Base-by-base conservation (phyloP, 2,797 vertebrate genomes). In the Pteronotus mesoamericanus region DNA sequence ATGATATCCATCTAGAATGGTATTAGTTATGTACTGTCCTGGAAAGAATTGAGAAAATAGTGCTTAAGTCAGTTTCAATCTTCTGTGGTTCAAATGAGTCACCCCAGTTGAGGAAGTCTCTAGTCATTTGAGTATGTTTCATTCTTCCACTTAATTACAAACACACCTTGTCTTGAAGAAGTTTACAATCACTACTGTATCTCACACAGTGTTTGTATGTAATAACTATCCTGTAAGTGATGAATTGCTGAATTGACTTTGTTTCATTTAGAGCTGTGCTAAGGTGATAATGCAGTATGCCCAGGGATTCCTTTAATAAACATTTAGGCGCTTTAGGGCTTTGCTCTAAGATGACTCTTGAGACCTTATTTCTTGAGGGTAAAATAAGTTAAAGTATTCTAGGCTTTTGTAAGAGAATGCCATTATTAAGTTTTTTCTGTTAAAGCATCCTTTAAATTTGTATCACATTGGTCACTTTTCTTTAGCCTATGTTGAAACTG, bases 281-380 rank as follows among this genome's bases (percentile, higher is more conserved):
- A 59, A 85, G 80, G 86, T 86, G 66, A 68, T 92, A 94, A 37
- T 66, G 34, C 21, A 94, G 8, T 79, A 75, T 90, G 46, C 18
- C 21, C 26, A 72, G 48, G 39, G 44, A 92, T 96, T 93, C 57
- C 26, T 93, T 79, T 93, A 93, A 59, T 96, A 94, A 92, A 64
- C 37, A 93, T 75, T 64, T 19, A 87, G 37, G 12, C 92, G 19
- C 29, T 86, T 66, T 69, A 78, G 26, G 39, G 22, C 64, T 89
- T 89, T 68, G 61, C 26, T 77, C 86, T 89, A 77, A 95, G 53
- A 72, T 77, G 68, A 87, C 89, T 93, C 37, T 92, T 86, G 61
- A 92, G 84, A 10, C 29, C 24, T 0, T 96, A 44, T 86, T 88
- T 97, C 85, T 91, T 84, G n/a, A 80, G 37, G 19, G 10, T 86